A percentile compares a stretch with the other conserved stretches of the same genome.
Conservation (phyloP, 1,140 invertebrate genomes). For the Ips nitidus region DNA sequence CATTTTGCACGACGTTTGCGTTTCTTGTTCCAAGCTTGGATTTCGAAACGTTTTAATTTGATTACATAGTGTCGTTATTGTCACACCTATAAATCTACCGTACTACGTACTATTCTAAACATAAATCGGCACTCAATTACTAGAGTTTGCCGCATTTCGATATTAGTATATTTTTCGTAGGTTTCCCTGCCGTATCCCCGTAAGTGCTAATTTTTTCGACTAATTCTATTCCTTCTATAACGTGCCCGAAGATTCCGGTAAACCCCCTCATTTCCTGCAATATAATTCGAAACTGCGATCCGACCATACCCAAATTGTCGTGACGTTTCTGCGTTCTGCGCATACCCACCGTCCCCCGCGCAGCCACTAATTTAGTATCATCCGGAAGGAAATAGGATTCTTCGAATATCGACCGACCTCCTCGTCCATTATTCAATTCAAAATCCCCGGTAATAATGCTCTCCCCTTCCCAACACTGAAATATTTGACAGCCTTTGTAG, state of each 20-base stretch:
- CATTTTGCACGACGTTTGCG: neutral
- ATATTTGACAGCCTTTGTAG: constrained; percentile 77
- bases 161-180: constrained; percentile 73
- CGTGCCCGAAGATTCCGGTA: constrained; percentile 80
- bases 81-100: constrained; percentile 23
- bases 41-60: constrained; percentile 16
- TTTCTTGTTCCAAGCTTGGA: neutral
- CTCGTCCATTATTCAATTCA: constrained; percentile 78
- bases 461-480: constrained; percentile 81
- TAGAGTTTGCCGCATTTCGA: constrained; percentile 74
- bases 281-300: constrained; percentile 81
- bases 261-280: constrained; percentile 79
- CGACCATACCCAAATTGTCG: constrained; percentile 78
- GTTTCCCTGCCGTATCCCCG: constrained; percentile 75
- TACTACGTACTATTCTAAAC: constrained; percentile 18
- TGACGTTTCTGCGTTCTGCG: constrained; percentile 77
- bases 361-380: constrained; percentile 75
- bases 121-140: constrained; percentile 29
- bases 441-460: constrained; percentile 81
- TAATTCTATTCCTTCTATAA: constrained; percentile 77
- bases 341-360: constrained; percentile 80
- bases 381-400: constrained; percentile 80
- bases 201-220: constrained; percentile 77
- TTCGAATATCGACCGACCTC: constrained; percentile 75
- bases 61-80: constrained; percentile 30